phyloP scores from a whole-genome alignment of 2,797 vertebrate species.

The Octomys mimax region DNA sequence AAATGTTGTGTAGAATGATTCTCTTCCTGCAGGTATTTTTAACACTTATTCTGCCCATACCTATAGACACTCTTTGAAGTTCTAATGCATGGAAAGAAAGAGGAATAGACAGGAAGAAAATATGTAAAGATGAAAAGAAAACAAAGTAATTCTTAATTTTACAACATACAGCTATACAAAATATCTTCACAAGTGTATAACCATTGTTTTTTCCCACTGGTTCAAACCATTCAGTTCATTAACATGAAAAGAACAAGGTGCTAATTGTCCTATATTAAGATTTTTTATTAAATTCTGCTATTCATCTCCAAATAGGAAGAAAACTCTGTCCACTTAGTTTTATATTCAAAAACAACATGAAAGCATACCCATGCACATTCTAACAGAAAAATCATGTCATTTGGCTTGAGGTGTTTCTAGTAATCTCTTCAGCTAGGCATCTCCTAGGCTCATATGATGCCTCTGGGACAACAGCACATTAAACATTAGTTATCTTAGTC shows the following conservation, averaged over 20 bases:
- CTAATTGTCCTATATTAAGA: background rate
- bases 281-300: conserved; percentile 5
- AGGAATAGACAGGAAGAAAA: background rate
- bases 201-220: background rate
- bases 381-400: conserved; percentile 12
- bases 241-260: conserved; percentile 4
- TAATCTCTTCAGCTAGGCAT: background rate
- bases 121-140: background rate
- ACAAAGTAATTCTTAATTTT: background rate
- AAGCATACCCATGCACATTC: conserved; percentile 8
- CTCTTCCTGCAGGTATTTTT: conserved; percentile 30
- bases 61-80: conserved; percentile 10
- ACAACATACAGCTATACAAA: background rate
- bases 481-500: conserved; percentile 33
- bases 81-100: background rate
- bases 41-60: conserved; percentile 21
- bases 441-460: background rate
- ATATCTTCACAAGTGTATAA: background rate
- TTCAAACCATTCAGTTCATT: conserved; percentile 23
- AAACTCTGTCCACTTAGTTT: background rate
- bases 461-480: conserved; percentile 11
- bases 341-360: conserved; percentile 34
- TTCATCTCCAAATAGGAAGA: conserved; percentile 56
- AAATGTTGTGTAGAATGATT: conserved; percentile 15
- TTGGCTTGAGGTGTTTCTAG: background rate